Conservation (phyloP, 2,888 invertebrate genomes). For the Andrena haemorrhoa region DNA sequence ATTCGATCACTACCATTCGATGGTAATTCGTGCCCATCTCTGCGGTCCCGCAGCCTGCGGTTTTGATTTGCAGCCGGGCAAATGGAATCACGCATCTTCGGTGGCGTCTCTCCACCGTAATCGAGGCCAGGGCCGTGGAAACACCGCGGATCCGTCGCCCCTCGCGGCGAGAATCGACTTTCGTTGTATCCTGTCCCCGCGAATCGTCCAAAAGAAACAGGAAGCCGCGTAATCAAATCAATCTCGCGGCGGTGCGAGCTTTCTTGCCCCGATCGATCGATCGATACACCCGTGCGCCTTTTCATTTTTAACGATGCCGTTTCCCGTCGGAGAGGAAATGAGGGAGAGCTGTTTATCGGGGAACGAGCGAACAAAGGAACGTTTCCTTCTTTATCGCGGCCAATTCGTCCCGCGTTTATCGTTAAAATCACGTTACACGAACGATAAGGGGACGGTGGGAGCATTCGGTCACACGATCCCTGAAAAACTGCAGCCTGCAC, state of each 20-base stretch:
- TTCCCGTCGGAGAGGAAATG: neutral
- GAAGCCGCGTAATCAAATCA: constrained; percentile 73
- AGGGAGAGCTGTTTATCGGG: neutral
- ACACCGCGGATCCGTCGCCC: constrained; percentile 38
- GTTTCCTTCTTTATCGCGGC: constrained; percentile 12
- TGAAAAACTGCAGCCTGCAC: too few relatives aligned
- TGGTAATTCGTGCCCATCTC: constrained; percentile 65
- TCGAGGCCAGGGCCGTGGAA: constrained; percentile 49
- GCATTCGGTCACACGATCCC: too few relatives aligned
- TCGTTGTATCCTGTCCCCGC: constrained; percentile 49
- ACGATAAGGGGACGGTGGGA: neutral
- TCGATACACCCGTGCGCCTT: neutral
- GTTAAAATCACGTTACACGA: constrained; percentile 2
- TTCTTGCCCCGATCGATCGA: constrained; percentile 3
- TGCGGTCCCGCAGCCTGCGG: constrained; percentile 72
- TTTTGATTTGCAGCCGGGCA: constrained; percentile 76
- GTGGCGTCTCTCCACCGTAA: constrained; percentile 53
- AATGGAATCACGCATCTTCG: constrained; percentile 76
- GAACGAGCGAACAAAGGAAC: constrained; percentile 6
- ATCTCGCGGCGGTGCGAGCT: constrained; percentile 50
- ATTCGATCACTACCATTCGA: constrained; percentile 69
- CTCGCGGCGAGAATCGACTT: constrained; percentile 21
- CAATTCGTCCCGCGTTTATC: neutral
- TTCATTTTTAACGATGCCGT: constrained; percentile 26
- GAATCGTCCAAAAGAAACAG: constrained; percentile 62